A percentile compares a stretch with the other conserved stretches of the same genome.
Conservation (phyloP, 2,113 vertebrate genomes). For the Tragelaphus imberbis region DNA sequence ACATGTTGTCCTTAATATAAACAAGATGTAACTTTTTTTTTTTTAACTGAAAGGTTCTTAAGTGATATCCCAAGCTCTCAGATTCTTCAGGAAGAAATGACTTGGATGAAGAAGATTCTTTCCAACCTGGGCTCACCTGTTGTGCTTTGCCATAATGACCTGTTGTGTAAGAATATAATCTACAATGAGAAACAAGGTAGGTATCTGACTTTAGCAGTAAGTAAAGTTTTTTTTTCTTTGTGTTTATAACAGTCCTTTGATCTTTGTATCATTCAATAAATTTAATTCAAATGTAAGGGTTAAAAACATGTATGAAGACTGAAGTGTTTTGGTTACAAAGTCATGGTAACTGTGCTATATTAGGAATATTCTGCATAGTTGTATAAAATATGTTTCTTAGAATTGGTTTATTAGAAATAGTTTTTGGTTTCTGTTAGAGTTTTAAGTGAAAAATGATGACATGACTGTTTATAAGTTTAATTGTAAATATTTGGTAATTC, state of each 20-base stretch:
- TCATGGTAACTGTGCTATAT: slow-evolving; percentile 31
- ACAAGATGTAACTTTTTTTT: slow-evolving; percentile 12
- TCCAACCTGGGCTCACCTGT: slow-evolving; percentile 94
- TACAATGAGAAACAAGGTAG: slow-evolving; percentile 94
- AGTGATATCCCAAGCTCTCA: slow-evolving; percentile 86
- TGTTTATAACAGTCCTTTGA: slow-evolving; percentile 45
- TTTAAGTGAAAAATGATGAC: slow-evolving; percentile 45
- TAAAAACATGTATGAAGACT: slow-evolving; percentile 17
- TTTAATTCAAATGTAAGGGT: slow-evolving; percentile 21
- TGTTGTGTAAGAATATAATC: slow-evolving; percentile 99
- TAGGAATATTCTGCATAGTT: slow-evolving; percentile 4
- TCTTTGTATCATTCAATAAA: slow-evolving; percentile 39
- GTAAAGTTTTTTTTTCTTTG: slow-evolving; percentile 48
- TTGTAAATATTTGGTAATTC: slow-evolving; percentile 28
- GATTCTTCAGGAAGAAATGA: slow-evolving; percentile 92
- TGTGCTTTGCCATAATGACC: slow-evolving; percentile 98
- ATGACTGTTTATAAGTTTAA: slow-evolving; percentile 3
- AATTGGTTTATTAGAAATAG: slow-evolving; percentile 37
- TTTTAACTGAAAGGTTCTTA: slow-evolving; percentile 83
- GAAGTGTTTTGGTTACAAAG: slow-evolving; percentile 8
- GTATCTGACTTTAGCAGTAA: slow-evolving; percentile 77
- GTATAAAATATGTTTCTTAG: slow-evolving; percentile 31
- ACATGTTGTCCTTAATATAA: neutral
- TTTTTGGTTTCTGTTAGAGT: slow-evolving; percentile 29
- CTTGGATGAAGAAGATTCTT: slow-evolving; percentile 93